Evolutionary conservation across 2,797 vertebrate species (phyloP).

Genomic region (Tauraco hartlaubi): DNA sequence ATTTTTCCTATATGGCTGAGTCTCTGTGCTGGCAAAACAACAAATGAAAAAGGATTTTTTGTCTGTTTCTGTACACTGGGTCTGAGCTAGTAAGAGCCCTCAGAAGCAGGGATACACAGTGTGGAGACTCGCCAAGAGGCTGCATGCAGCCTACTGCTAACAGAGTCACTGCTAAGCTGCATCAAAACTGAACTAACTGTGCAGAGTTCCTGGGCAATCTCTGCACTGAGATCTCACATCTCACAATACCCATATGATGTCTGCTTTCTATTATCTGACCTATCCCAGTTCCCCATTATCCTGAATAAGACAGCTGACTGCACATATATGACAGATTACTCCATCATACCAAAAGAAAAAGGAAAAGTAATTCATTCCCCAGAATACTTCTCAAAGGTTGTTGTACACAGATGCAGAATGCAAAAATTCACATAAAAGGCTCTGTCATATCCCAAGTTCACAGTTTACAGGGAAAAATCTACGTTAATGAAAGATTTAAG

Average conservation of each 20-base stretch:
- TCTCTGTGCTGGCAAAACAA: neutral
- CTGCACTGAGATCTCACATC: neutral
- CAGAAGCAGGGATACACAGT: neutral
- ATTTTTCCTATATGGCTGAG: neutral
- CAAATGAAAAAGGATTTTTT: neutral
- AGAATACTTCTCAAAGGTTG: neutral
- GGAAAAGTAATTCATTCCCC: neutral
- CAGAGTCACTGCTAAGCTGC: neutral
- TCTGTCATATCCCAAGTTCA: neutral
- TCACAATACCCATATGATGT: neutral
- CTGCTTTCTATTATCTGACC: neutral
- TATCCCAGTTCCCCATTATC: neutral
- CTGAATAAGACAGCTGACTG: neutral
- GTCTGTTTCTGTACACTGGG: neutral
- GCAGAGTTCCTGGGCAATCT: neutral
- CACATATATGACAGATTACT: neutral
- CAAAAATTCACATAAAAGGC: neutral
- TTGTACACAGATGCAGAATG: neutral
- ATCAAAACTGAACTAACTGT: neutral
- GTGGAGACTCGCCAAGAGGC: neutral
- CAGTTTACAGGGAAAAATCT: neutral
- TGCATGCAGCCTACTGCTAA: neutral
- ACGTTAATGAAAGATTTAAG: neutral
- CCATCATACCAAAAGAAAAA: neutral
- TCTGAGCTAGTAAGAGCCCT: neutral